Evolutionary conservation across 1,140 invertebrate species (phyloP).

Genomic region (Drosophila bocqueti): DNA sequence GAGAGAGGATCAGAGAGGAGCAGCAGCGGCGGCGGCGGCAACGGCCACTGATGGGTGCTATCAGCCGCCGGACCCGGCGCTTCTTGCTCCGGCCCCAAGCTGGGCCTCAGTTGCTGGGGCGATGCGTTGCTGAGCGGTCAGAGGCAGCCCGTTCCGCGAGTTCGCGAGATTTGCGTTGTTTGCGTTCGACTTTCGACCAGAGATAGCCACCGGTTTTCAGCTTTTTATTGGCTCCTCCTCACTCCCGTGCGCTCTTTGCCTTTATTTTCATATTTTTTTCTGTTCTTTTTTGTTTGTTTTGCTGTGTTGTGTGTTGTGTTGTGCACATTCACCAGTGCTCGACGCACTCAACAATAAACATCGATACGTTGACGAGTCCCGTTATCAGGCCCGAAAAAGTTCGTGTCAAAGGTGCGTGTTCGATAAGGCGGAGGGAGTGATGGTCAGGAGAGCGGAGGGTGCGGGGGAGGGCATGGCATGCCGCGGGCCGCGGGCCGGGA

Average conservation of each 20-base stretch:
- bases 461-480: constrained; percentile 4
- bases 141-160: constrained; percentile 6
- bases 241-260: constrained; percentile 7
- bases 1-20: constrained; percentile 2
- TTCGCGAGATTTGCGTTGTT: constrained; percentile 7
- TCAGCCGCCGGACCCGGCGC: constrained; percentile 24
- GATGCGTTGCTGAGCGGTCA: constrained; percentile 43
- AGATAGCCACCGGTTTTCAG: constrained; percentile 40
- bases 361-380: constrained; percentile 2
- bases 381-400: constrained; percentile 47
- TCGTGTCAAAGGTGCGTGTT: constrained; percentile 64
- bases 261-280: neutral
- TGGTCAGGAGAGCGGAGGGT: neutral
- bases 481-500: neutral
- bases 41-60: constrained; percentile 16
- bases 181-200: constrained; percentile 1
- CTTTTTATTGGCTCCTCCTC: constrained; percentile 3
- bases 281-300: constrained; percentile 9
- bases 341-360: constrained; percentile 22
- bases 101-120: constrained; percentile 33
- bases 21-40: neutral
- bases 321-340: constrained; percentile 2
- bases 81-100: constrained; percentile 24
- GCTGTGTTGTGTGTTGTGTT: neutral
- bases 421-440: constrained; percentile 37